A percentile compares a stretch with the other conserved stretches of the same genome.
These are phyloP conservation scores for Archips crataeganus DNA, from an alignment of 2,888 invertebrate genomes.

Conservation along the genomic window DNA sequence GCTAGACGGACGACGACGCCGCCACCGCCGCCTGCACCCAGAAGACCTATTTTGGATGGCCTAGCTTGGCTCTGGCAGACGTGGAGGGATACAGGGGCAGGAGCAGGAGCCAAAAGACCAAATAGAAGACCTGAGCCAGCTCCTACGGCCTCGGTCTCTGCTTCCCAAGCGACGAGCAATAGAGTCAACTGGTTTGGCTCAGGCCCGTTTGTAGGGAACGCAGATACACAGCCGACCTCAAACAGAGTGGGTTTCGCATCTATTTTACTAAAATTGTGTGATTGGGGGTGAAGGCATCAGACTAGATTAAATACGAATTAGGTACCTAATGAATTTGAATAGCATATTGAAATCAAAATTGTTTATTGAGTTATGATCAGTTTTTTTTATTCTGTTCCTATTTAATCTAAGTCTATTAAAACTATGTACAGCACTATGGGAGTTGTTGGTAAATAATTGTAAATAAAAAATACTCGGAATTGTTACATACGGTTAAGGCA, in stretches of 20 bases:
- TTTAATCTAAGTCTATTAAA: conserved; percentile 75
- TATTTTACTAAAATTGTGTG: conserved; percentile 77
- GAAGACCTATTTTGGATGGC: conserved; percentile 84
- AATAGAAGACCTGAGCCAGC: conserved; percentile 61
- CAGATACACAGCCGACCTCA: conserved; percentile 70
- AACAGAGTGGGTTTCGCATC: conserved; percentile 84
- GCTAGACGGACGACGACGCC: conserved; percentile 74
- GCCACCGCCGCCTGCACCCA: conserved; percentile 74
- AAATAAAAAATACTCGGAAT: conserved; percentile 51
- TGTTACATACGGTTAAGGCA: conserved; percentile 26
- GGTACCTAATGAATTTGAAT: conserved; percentile 19
- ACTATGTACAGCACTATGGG: conserved; percentile 56
- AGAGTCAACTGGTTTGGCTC: conserved; percentile 81
- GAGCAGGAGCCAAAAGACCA: conserved; percentile 60
- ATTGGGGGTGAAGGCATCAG: conserved; percentile 76
- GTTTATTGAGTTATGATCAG: conserved; percentile 43
- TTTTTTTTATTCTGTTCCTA: conserved; percentile 57
- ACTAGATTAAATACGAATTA: conserved; percentile 72
- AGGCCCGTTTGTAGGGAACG: conserved; percentile 81
- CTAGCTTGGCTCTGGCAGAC: conserved; percentile 86
- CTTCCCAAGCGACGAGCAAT: conserved; percentile 63
- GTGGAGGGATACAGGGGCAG: conserved; percentile 84
- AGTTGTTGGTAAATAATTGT: conserved; percentile 56
- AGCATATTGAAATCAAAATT: conserved; percentile 11
- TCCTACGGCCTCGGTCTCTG: conserved; percentile 58